Evolutionary conservation across 2,888 invertebrate species (phyloP).

Genomic region (Pyrrhia umbra): DNA sequence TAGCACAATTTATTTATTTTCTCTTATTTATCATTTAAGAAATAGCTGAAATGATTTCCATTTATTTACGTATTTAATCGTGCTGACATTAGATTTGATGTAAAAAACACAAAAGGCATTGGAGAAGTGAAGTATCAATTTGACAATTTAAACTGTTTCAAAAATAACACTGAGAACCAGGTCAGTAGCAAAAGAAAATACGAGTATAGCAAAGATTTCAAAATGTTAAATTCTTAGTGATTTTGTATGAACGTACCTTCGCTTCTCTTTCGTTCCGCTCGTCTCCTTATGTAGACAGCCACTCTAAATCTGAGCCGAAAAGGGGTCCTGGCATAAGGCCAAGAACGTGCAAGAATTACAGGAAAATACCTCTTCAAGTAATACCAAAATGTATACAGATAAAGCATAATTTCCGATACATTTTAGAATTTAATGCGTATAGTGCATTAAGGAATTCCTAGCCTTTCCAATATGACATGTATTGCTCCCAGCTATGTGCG

Average conservation of each 20-base stretch:
- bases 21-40: conserved; percentile 23
- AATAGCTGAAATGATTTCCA: conserved; percentile 37
- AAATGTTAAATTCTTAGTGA: conserved; percentile 27
- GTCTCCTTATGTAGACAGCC: conserved; percentile 43
- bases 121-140: neutral
- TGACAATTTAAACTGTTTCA: neutral
- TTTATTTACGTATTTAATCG: conserved; percentile 33
- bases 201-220: neutral
- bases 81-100: conserved; percentile 15
- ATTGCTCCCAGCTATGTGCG: conserved; percentile 45
- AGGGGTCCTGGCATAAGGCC: conserved; percentile 42
- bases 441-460: conserved; percentile 47
- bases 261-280: conserved; percentile 44
- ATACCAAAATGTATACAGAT: conserved; percentile 20
- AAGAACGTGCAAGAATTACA: conserved; percentile 39
- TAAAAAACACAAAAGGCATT: conserved; percentile 11
- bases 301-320: conserved; percentile 42
- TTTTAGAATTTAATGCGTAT: conserved; percentile 28
- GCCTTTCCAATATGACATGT: conserved; percentile 51
- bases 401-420: conserved; percentile 26
- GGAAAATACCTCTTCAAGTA: conserved; percentile 35
- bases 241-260: conserved; percentile 22
- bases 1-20: conserved; percentile 52
- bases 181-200: conserved; percentile 3
- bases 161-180: conserved; percentile 10